phyloP scores from a whole-genome alignment of 1,140 invertebrate genomes.

The Eurosta solidaginis region DNA sequence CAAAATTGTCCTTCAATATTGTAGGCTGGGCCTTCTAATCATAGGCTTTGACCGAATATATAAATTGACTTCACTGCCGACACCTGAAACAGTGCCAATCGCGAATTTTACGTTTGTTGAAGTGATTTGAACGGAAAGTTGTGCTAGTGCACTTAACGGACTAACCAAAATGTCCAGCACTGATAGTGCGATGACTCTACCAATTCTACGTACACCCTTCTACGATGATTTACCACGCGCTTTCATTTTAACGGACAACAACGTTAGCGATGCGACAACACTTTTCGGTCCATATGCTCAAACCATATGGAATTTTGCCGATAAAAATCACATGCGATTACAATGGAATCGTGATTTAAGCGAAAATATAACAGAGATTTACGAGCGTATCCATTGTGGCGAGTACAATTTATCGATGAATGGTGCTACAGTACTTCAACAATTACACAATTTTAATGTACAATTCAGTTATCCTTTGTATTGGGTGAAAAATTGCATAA shows the following conservation, averaged over 20 bases:
- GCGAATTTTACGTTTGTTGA: neutral
- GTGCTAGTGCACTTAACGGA: too few species aligned
- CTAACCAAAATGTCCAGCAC: neutral
- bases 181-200: neutral
- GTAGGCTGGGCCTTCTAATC: neutral
- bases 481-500: conserved; percentile 45
- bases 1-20: neutral
- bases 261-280: neutral
- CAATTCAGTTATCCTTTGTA: conserved; percentile 47
- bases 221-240: conserved; percentile 45
- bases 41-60: neutral
- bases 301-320: conserved; percentile 41
- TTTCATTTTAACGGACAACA: conserved; percentile 38
- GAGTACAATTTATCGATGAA: conserved; percentile 21
- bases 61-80: neutral
- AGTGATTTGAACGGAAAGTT: neutral
- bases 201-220: conserved; percentile 42
- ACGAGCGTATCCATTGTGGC: neutral
- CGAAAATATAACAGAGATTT: neutral
- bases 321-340: conserved; percentile 35
- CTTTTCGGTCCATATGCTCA: conserved; percentile 44
- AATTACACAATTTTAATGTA: neutral
- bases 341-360: conserved; percentile 37
- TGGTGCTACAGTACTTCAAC: neutral
- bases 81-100: neutral